Evolutionary conservation across 2,888 invertebrate species (phyloP).

Genomic region (Pogonocherus hispidulus): DNA sequence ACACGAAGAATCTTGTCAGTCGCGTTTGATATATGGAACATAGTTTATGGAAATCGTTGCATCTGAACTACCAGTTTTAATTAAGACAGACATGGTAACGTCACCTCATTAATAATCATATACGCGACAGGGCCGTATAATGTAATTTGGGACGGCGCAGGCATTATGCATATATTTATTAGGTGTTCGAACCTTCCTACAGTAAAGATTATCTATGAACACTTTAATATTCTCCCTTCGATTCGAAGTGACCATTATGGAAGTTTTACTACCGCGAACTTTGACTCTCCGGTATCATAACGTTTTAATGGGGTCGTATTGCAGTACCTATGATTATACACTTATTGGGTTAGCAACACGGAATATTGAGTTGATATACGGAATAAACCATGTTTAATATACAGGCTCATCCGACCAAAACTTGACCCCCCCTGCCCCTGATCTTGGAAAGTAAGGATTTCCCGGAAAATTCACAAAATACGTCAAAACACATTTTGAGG

Average conservation of each 20-base stretch:
- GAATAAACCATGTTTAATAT: too few relatives aligned
- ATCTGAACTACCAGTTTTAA: constrained; percentile 2
- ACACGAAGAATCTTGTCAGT: neutral
- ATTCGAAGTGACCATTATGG: neutral
- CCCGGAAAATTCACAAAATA: too few relatives aligned
- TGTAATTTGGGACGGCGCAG: neutral
- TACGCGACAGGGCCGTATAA: neutral
- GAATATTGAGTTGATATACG: neutral
- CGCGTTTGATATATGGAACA: constrained; percentile 2
- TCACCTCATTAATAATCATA: neutral
- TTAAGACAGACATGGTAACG: constrained; percentile 1
- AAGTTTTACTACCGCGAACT: neutral
- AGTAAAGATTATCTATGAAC: constrained; percentile 15
- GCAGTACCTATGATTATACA: neutral
- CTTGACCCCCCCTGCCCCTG: too few relatives aligned
- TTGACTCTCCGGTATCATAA: neutral
- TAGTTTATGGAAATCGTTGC: neutral
- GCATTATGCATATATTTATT: constrained; percentile 1
- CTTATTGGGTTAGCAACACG: neutral
- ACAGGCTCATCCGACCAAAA: too few relatives aligned
- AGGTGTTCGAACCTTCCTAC: neutral
- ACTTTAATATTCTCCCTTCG: constrained; percentile 4
- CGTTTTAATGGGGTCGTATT: neutral
- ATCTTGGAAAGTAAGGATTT: too few relatives aligned
- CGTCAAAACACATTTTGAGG: too few relatives aligned